Conservation (phyloP, 2,113 vertebrate genomes). For the Noctilio leporinus region DNA sequence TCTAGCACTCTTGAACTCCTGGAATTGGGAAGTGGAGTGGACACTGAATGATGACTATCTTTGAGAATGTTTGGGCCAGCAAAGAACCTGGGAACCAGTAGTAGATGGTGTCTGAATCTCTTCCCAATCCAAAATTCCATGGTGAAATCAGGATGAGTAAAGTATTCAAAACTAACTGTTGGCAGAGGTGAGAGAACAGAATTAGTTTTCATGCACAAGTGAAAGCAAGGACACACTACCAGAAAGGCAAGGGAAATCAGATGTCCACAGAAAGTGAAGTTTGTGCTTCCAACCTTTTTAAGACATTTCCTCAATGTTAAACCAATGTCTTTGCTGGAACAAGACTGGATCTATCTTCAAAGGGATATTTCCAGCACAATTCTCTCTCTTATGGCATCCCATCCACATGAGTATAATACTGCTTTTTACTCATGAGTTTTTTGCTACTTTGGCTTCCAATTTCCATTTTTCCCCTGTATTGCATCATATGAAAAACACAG, state of each 20-base stretch:
- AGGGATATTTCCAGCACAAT: not conserved
- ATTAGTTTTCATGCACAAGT: not conserved
- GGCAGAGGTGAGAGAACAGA: not conserved
- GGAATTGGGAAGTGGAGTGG: rapidly evolving
- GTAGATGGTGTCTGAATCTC: not conserved
- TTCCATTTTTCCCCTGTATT: not conserved
- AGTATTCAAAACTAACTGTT: not conserved
- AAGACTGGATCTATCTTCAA: not conserved
- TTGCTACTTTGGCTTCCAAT: not conserved
- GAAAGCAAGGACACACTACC: not conserved
- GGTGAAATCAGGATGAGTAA: not conserved
- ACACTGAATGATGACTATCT: rapidly evolving
- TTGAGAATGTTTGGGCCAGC: not conserved
- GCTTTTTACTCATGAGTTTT: not conserved
- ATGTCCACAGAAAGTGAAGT: not conserved
- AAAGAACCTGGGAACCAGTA: not conserved
- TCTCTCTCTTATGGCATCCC: not conserved
- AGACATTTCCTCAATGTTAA: not conserved
- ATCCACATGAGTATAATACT: not conserved
- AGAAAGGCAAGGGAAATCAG: not conserved
- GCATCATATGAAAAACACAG: constrained; percentile 53
- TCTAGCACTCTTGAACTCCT: not conserved
- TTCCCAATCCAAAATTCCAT: not conserved
- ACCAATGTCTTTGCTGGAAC: not conserved
- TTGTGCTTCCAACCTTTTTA: not conserved